Base-by-base conservation (phyloP, 2,888 invertebrate species). In the Oxyteleia sp. region DNA sequence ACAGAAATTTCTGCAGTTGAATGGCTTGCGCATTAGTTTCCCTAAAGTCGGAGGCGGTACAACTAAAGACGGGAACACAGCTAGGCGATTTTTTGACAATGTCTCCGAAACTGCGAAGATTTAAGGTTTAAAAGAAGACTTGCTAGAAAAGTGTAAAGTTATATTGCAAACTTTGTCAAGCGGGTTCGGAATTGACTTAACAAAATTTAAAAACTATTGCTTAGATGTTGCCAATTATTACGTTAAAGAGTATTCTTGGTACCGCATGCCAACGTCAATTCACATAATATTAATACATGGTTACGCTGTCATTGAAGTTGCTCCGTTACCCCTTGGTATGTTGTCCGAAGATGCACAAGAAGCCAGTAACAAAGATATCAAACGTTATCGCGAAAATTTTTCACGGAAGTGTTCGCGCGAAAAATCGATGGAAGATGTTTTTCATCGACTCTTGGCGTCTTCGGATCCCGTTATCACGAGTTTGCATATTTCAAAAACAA, bases 281-380 rank as follows among this genome's bases (percentile, higher is more conserved):
- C 85, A 88, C 32, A 88, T 81, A 41, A 59, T 88, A 15, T 53
- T 87, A 20, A 76, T 84, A 10, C 86, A 87, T 68, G 84, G 78
- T 5, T 32, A 35, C 15, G 57, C 57, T 4, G 66, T 86, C 2
- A 86, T 86, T 32, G 18, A 69, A 15, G 23, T 15, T n/a, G 51
- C 72, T 16, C 11, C 53, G 8, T 53, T 80, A 13, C 72, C 80
- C 10, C 66, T 80, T 35, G 72, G 64, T 8, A 41, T 68, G 51
- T 51, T 83, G 41, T 83, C 79, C 26, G 63, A 74, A 51, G 76
- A 81, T 45, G 71, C 76, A 32, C 71, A 71, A 26, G 82, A 82
- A 57, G 35, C 74, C 18, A 15, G 61, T 29, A 74, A 81, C 47
- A 81, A 72, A 59, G 59, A 72, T 13, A 74, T 68, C 8, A 75